Percentiles rank a stretch among this genome's conserved stretches.
phyloP scores from a whole-genome alignment of 2,797 vertebrate genomes.

The Coranthus polyacanthus region DNA sequence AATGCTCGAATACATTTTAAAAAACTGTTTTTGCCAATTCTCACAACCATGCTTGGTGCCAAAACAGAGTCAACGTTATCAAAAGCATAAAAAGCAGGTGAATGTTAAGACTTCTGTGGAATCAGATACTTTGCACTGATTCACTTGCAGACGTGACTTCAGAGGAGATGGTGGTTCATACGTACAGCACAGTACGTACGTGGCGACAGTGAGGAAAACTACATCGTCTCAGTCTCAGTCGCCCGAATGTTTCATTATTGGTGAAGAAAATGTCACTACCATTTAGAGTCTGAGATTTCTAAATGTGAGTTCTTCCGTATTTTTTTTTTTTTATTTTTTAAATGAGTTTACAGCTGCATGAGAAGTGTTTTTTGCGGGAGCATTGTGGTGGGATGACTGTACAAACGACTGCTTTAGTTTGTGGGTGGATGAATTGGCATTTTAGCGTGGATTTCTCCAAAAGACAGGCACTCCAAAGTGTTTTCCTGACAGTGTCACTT shows the following conservation, averaged over 20 bases:
- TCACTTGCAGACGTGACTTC: conserved; percentile 23
- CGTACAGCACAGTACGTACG: conserved; percentile 16
- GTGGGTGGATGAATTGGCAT: conserved; percentile 1
- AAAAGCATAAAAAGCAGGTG: too few relatives aligned
- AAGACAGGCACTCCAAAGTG: neutral
- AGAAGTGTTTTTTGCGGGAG: conserved; percentile 7
- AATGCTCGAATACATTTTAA: too few relatives aligned
- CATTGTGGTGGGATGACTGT: neutral
- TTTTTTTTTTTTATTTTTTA: conserved; percentile 14
- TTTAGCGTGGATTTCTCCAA: neutral
- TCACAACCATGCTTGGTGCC: too few relatives aligned
- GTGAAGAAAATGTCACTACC: conserved; percentile 23
- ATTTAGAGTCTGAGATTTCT: conserved; percentile 36
- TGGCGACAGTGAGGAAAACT: conserved; percentile 15
- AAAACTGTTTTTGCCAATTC: too few relatives aligned
- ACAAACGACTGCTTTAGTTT: conserved; percentile 3
- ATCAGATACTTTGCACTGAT: conserved; percentile 2
- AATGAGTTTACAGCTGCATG: conserved; percentile 24
- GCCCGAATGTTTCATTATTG: conserved; percentile 35
- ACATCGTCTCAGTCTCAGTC: neutral
- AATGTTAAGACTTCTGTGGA: neutral
- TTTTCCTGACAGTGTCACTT: neutral
- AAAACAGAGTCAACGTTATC: too few relatives aligned
- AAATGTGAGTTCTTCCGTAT: conserved; percentile 9
- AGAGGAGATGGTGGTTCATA: conserved; percentile 52